phyloP scores from a whole-genome alignment of 2,797 vertebrate species.

The Pangasius djambal region DNA sequence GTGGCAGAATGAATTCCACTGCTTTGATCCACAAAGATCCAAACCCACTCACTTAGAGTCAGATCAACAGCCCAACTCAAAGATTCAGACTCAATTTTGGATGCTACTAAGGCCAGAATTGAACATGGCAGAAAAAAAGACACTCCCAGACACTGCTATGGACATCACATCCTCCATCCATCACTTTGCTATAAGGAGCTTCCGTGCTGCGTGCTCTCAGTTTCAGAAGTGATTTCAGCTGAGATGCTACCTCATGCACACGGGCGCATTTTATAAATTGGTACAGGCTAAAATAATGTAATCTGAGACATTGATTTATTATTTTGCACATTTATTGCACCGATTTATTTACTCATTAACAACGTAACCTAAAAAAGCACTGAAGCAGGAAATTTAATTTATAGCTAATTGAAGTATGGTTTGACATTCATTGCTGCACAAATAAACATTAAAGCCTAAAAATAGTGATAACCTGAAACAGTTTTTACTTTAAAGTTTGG shows the following conservation, averaged over 20 bases:
- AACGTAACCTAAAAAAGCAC: background rate
- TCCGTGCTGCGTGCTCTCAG: background rate
- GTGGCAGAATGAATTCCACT: background rate
- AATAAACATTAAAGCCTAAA: background rate
- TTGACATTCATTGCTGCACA: background rate
- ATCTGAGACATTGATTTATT: background rate
- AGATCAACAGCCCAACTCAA: background rate
- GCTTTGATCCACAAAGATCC: background rate
- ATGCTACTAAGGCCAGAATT: background rate
- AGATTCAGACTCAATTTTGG: background rate
- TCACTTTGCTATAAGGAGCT: background rate
- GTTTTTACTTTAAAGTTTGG: background rate
- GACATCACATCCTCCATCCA: background rate
- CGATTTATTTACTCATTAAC: constrained; percentile 17
- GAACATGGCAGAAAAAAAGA: background rate
- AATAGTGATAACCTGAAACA: background rate
- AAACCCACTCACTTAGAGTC: background rate
- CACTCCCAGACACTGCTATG: background rate
- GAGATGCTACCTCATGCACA: background rate
- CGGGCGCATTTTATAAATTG: background rate
- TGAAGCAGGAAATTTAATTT: constrained; percentile 9
- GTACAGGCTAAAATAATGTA: background rate
- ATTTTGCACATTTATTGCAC: background rate
- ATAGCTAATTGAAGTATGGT: background rate
- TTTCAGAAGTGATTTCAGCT: background rate